phyloP scores from a whole-genome alignment of 2,797 vertebrate genomes.

The Enteromius afrohamiltoni region DNA sequence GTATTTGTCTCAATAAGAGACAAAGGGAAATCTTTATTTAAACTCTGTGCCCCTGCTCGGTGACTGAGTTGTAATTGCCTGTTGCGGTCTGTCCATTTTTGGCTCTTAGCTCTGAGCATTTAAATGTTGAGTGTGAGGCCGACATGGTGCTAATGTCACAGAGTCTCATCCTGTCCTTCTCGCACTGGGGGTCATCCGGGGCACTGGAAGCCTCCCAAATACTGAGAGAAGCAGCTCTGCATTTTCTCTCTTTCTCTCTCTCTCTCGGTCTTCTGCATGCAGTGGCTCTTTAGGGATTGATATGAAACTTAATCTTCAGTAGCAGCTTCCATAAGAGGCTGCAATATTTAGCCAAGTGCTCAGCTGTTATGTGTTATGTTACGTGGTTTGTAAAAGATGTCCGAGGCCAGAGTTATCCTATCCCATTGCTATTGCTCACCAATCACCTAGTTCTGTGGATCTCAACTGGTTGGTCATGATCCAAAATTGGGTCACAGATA shows the following conservation, averaged over 20 bases:
- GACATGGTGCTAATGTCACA: slow-evolving; percentile 42
- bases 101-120: slow-evolving; percentile 18
- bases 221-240: background rate
- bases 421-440: slow-evolving; percentile 4
- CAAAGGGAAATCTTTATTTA: slow-evolving; percentile 37
- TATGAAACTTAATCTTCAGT: slow-evolving; percentile 27
- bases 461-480: background rate
- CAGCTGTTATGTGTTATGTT: slow-evolving; percentile 39
- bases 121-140: slow-evolving; percentile 23
- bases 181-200: slow-evolving; percentile 10
- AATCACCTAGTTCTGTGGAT: slow-evolving; percentile 14
- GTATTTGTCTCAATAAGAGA: slow-evolving; percentile 18
- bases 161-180: slow-evolving; percentile 31
- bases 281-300: slow-evolving; percentile 39
- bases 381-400: slow-evolving; percentile 25
- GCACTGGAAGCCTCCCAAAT: slow-evolving; percentile 35
- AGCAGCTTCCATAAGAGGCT: slow-evolving; percentile 39
- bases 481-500: background rate
- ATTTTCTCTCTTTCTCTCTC: slow-evolving; percentile 2
- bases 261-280: background rate
- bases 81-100: slow-evolving; percentile 13
- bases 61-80: slow-evolving; percentile 38
- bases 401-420: slow-evolving; percentile 12
- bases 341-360: slow-evolving; percentile 23
- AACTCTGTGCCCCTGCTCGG: slow-evolving; percentile 21